Evolutionary conservation across 2,113 vertebrate species (phyloP), one percentile per base, ranked within the genome.

Genomic region (Oryzias curvinotus): DNA sequence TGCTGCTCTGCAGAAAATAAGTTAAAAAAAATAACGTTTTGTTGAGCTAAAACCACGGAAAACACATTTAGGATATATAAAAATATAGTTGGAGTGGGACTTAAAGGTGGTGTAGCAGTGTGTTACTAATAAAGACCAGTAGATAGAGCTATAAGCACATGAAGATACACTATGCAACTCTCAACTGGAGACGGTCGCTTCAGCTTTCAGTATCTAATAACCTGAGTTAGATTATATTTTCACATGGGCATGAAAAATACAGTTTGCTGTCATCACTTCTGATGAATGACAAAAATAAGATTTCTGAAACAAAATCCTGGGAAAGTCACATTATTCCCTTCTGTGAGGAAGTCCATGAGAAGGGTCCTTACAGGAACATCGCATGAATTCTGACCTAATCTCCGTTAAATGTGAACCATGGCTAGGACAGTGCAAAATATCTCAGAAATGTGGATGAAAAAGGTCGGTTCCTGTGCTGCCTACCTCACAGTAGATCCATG

Each of bases 401-500:
- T 55, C 56, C 26, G 48, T 56, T 60, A 23, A 61, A 30, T 68
- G 49, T 62, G 43, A 62, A 15, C 45, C 30, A 47, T 36, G 51
- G 62, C 49, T 17, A 46, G 52, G 48, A 68, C 42, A 26, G 43
- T 51, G 75, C 61, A 73, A 23, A 16, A 44, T 5, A 12, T 25
- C 4, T 42, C 7, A 66, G 45, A 48, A 41, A 21, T 48, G 47
- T 77, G 53, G 71, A 52, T 44, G 52, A 47, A 42, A 48, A 25
- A 26, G 2, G 51, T 16, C 49, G 54, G 49, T 55, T 69, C 48
- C 26, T 63, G 51, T 57, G 62, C 47, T 45, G 30, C 83, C 65
- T 94, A 97, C 97, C 78, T 30, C 52, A 82, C 43, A n/a, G 85
- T 69, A 1, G 93, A 93, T 62, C 95, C 94, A 52, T 92, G 78